These are phyloP conservation scores for Pithys albifrons DNA, from an alignment of 2,113 vertebrate species.

Conservation along the genomic window DNA sequence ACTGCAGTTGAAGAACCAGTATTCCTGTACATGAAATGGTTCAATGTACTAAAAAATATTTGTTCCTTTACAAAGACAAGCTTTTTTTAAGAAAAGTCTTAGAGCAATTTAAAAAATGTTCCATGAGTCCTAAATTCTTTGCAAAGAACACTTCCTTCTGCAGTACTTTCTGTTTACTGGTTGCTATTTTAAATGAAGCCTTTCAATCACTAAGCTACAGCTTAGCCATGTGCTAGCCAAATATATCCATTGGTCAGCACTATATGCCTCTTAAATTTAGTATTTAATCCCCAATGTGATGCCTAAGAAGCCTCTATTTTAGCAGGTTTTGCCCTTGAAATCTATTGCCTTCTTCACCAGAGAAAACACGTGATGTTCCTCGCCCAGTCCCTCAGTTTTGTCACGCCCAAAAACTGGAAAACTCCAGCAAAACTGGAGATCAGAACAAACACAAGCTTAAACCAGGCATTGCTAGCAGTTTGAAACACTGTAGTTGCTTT, in stretches of 20 bases:
- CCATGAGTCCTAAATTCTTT: background rate
- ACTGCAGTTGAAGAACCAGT: background rate
- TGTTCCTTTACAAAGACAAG: background rate
- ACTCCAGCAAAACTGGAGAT: background rate
- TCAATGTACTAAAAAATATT: background rate
- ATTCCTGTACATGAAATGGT: background rate
- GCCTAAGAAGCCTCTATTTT: background rate
- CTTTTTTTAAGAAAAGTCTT: background rate
- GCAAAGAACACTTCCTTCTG: background rate
- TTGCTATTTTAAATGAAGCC: background rate
- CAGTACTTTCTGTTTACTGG: background rate
- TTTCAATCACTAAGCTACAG: background rate
- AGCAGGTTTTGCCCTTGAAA: background rate
- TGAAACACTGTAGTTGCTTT: background rate
- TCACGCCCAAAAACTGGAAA: constrained; percentile 2
- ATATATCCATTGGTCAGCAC: constrained; percentile 25
- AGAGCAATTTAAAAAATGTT: background rate
- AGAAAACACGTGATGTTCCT: background rate
- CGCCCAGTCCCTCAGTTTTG: background rate
- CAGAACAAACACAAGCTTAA: constrained; percentile 12
- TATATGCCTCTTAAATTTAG: constrained; percentile 4
- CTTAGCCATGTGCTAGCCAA: constrained; percentile 32
- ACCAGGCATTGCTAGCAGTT: background rate
- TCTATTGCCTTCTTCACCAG: background rate
- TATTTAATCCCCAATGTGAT: background rate